phyloP scores from a whole-genome alignment of 2,888 invertebrate genomes.

The Lithodes maja region DNA sequence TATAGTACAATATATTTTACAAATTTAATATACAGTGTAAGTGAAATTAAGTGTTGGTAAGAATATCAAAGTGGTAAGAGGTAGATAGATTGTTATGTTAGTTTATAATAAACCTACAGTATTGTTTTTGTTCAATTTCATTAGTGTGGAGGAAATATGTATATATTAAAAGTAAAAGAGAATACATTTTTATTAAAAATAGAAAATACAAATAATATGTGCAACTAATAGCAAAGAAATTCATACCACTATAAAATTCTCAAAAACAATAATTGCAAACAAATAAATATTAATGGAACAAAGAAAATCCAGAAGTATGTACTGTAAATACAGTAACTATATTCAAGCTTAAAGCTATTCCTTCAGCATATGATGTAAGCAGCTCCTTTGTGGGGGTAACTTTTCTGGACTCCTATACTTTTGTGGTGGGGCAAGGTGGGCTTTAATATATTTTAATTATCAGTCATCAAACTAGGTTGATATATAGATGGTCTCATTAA shows the following conservation, averaged over 20 bases:
- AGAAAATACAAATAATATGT: neutral
- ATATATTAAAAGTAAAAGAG: neutral
- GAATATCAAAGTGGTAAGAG: too few species aligned
- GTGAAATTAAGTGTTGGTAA: too few species aligned
- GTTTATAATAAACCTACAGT: too few species aligned
- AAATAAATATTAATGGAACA: neutral
- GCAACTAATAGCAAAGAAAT: neutral
- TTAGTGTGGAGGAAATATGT: neutral
- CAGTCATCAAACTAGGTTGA: neutral
- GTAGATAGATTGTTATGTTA: too few species aligned
- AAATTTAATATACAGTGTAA: too few species aligned
- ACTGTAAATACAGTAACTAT: neutral
- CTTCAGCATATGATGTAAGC: neutral
- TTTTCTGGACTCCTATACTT: neutral
- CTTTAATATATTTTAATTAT: neutral
- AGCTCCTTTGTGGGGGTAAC: neutral
- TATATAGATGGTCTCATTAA: neutral
- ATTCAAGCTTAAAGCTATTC: neutral
- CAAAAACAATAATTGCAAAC: neutral
- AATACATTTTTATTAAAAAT: neutral
- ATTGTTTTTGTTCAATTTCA: too few species aligned
- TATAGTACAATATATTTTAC: too few species aligned
- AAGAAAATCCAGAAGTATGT: neutral
- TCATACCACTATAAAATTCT: neutral
- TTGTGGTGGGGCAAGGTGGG: neutral